Percentiles rank a stretch among this genome's conserved stretches.
These are phyloP conservation scores for Aplodontia rufa DNA, from an alignment of 2,113 vertebrate species.

Conservation along the genomic window DNA sequence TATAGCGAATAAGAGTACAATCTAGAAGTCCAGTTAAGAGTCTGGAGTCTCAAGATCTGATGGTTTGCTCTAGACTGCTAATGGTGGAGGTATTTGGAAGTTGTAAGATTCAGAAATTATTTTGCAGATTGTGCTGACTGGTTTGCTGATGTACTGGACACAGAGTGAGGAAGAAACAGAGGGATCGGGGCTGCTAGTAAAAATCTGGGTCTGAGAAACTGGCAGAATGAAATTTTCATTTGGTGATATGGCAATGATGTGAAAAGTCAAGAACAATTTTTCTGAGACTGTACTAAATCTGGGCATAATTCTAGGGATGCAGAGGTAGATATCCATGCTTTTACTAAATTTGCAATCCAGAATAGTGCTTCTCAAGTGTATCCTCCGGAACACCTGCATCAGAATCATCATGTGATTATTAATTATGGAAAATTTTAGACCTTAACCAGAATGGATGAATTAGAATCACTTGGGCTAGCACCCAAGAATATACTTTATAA, in stretches of 20 bases:
- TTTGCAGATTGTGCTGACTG: neutral
- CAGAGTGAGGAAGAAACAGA: neutral
- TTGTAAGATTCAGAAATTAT: neutral
- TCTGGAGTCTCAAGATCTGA: neutral
- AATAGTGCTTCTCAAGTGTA: neutral
- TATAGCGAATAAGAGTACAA: neutral
- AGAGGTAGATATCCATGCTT: neutral
- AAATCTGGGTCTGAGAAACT: neutral
- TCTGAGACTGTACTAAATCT: neutral
- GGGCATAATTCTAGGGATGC: neutral
- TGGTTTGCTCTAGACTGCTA: neutral
- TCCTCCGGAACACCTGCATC: neutral
- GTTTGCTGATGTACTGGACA: neutral
- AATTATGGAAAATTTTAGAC: constrained; percentile 5
- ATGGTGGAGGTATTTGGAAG: neutral
- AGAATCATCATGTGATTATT: neutral
- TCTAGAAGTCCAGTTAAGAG: neutral
- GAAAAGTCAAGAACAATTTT: neutral
- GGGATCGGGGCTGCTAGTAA: neutral
- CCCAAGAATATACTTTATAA: constrained; percentile 20
- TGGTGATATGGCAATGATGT: neutral
- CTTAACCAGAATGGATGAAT: neutral
- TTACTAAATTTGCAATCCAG: neutral
- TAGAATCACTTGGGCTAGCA: neutral
- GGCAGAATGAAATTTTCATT: neutral